Evolutionary conservation across 2,797 vertebrate species (phyloP), one percentile per base, ranked within the genome.

Genomic region (Peromyscus eremicus): DNA sequence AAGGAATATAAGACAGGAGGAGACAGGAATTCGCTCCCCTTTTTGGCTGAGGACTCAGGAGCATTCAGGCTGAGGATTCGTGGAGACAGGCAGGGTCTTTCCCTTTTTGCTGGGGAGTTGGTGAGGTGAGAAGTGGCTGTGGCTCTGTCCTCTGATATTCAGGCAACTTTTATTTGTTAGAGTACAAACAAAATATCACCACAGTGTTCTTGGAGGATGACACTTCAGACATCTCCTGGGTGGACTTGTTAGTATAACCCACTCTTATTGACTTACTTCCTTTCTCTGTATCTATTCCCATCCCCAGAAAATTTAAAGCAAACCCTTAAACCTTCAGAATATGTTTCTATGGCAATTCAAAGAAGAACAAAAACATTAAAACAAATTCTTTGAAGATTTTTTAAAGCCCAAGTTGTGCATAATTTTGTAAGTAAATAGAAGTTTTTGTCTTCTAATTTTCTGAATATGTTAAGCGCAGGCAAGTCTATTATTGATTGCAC

Each of bases 401-500:
- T 76, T 95, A 88, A 70, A 92, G 11, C 21, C 25, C 0, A 68
- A 29, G 70, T 49, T 34, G 16, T 85, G 21, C 49, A 13, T 46
- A 80, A 25, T 81, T 92, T 71, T 66, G 32, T 70, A n/a, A 85
- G 77, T 71, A 62, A 84, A 75, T 75, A 79, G 17, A 55, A 37
- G 16, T 89, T 71, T 79, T 62, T 82, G 88, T 46, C 16, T 46
- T 82, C 73, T 88, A 94, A 85, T 95, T 82, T 90, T 82, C 52
- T 66, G 82, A 23, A 75, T 68, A n/a, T 80, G 23, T n/a, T 49
- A 83, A 77, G n/a, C 94, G 21, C 23, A 88, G 32, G 29, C 60
- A 37, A 16, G 57, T 34, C 60, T 89, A 1, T 43, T 29, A n/a
- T 2, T 21, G 34, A n/a, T 2, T 21, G 34, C 49, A 11, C 37